phyloP scores from a whole-genome alignment of 2,113 vertebrate genomes.

The Lepidothrix coronata region DNA sequence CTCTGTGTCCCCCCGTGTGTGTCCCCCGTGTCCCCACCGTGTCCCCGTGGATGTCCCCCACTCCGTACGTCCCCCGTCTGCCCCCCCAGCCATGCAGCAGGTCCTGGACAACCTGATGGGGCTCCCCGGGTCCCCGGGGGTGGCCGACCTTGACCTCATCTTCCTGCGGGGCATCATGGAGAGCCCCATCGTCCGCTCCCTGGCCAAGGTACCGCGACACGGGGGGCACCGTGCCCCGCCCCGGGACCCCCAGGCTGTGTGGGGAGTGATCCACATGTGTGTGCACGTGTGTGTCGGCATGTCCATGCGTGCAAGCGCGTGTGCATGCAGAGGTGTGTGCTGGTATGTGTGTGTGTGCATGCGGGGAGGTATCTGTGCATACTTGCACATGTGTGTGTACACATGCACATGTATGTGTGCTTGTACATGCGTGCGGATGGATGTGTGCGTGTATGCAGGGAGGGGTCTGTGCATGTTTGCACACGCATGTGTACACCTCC shows the following conservation, averaged over 20 bases:
- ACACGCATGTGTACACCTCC: no score
- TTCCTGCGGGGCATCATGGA: slow-evolving; percentile 97
- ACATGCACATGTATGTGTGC: no score
- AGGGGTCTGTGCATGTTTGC: no score
- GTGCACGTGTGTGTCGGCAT: neutral
- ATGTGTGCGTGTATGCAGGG: neutral
- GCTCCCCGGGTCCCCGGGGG: slow-evolving; percentile 85
- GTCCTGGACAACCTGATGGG: slow-evolving; percentile 90
- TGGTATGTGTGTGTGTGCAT: neutral
- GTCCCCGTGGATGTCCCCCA: neutral
- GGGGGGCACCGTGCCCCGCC: neutral
- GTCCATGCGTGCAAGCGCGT: neutral
- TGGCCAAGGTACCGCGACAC: slow-evolving; percentile 53
- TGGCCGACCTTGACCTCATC: slow-evolving; percentile 91
- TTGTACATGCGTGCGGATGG: neutral
- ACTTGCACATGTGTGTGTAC: no score
- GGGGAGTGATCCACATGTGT: neutral
- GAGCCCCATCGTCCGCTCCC: slow-evolving; percentile 88
- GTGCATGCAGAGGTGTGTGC: no score
- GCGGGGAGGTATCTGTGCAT: neutral
- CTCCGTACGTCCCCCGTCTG: no score
- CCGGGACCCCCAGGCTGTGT: neutral
- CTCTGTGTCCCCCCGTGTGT: neutral
- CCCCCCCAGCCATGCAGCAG: slow-evolving; percentile 86
- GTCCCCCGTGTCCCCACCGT: neutral